Evolutionary conservation across 1,140 invertebrate species (phyloP).

Genomic region (Akabosia matsudoensis): DNA sequence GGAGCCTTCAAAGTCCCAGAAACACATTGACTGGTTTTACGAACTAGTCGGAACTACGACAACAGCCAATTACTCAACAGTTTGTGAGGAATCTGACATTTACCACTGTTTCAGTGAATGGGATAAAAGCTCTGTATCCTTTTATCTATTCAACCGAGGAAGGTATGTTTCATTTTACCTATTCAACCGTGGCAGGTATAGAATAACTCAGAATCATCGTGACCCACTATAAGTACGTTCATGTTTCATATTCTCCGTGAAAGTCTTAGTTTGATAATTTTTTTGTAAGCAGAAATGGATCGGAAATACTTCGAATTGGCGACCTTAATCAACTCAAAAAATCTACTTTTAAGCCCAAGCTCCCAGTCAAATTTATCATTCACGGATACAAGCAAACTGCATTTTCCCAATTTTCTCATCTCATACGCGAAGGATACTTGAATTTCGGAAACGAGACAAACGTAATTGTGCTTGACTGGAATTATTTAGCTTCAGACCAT

Average conservation of each 20-base stretch:
- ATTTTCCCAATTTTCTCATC: constrained; percentile 33
- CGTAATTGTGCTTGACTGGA: constrained; percentile 6
- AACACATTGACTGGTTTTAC: background rate
- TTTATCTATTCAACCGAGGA: constrained; percentile 19
- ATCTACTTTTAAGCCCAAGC: background rate
- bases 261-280: background rate
- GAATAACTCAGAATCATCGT: no score
- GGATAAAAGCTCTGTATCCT: constrained; percentile 2
- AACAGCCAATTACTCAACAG: background rate
- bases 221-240: no score
- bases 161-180: background rate
- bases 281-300: background rate
- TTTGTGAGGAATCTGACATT: background rate
- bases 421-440: constrained; percentile 32
- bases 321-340: background rate
- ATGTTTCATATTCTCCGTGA: no score
- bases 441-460: constrained; percentile 19
- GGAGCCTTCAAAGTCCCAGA: background rate
- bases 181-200: background rate
- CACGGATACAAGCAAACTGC: constrained; percentile 29
- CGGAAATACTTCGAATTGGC: background rate
- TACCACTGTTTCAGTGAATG: constrained; percentile 10
- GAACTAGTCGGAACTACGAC: background rate
- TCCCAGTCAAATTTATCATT: constrained; percentile 11
- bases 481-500: background rate